Percentiles rank a stretch among this genome's conserved stretches.
These are phyloP conservation scores for Saturnia japonica DNA, from an alignment of 2,888 invertebrate genomes.

Conservation along the genomic window DNA sequence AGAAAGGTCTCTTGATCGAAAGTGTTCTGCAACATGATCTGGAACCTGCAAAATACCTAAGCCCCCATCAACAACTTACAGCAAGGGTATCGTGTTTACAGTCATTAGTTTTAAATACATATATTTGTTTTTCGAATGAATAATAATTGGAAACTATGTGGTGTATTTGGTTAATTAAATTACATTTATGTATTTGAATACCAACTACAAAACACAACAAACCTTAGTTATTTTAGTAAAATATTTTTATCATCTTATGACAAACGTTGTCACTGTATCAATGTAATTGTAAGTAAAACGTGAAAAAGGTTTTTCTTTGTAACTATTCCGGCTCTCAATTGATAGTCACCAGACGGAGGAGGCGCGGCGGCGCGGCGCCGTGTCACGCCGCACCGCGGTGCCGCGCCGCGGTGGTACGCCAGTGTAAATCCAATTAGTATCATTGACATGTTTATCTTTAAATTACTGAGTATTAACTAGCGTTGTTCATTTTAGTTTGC, in stretches of 20 bases:
- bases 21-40: too few species aligned
- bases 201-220: background rate
- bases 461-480: slow-evolving; percentile 37
- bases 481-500: slow-evolving; percentile 41
- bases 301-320: slow-evolving; percentile 4
- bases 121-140: too few species aligned
- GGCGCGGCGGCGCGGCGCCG: slow-evolving; percentile 18
- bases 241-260: background rate
- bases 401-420: slow-evolving; percentile 3
- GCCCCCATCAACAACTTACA: too few species aligned
- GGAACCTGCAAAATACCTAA: too few species aligned
- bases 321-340: slow-evolving; percentile 16
- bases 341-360: slow-evolving; percentile 11
- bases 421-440: slow-evolving; percentile 43
- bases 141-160: too few species aligned
- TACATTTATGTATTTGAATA: background rate
- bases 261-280: background rate
- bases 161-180: too few species aligned
- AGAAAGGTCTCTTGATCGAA: too few species aligned
- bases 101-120: too few species aligned
- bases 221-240: background rate
- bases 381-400: slow-evolving; percentile 14
- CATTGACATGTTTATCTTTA: slow-evolving; percentile 42
- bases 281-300: background rate
- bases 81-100: too few species aligned